Conservation (phyloP, 1,140 invertebrate genomes). For the Drosophila parvula region DNA sequence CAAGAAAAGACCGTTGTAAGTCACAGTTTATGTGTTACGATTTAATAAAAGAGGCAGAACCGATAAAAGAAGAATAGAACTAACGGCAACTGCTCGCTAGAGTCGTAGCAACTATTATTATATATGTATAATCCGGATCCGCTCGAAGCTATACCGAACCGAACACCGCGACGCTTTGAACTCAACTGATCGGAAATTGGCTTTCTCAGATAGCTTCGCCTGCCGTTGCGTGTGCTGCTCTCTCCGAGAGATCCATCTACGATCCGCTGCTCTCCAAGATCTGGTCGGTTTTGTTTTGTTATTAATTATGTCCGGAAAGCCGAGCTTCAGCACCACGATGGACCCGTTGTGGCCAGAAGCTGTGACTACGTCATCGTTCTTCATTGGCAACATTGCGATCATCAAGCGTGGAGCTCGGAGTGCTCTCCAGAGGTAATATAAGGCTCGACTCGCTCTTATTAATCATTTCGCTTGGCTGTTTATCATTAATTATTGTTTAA, state of each 20-base stretch:
- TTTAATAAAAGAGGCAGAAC: constrained; percentile 9
- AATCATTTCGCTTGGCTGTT: constrained; percentile 33
- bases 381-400: constrained; percentile 20
- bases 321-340: constrained; percentile 27
- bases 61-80: constrained; percentile 14
- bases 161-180: constrained; percentile 58
- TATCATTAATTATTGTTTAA: constrained; percentile 24
- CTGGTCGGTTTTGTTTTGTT: constrained; percentile 39
- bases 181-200: constrained; percentile 60
- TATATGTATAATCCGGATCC: constrained; percentile 8
- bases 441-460: constrained; percentile 29
- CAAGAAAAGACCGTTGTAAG: constrained; percentile 9
- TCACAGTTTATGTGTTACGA: constrained; percentile 41
- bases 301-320: constrained; percentile 68
- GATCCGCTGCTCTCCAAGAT: constrained; percentile 12
- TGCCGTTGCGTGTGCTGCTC: constrained; percentile 17
- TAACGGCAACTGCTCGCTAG: constrained; percentile 63
- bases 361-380: constrained; percentile 45
- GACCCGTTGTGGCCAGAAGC: constrained; percentile 31
- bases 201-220: constrained; percentile 45
- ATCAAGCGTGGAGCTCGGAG: not conserved
- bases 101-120: constrained; percentile 10
- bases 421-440: constrained; percentile 13
- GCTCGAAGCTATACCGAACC: constrained; percentile 20
- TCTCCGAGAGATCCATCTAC: constrained; percentile 14